Evolutionary conservation across 1,140 invertebrate genomes (phyloP), one percentile per base, ranked within the genome.

Genomic region (Zaprionus taronus): DNA sequence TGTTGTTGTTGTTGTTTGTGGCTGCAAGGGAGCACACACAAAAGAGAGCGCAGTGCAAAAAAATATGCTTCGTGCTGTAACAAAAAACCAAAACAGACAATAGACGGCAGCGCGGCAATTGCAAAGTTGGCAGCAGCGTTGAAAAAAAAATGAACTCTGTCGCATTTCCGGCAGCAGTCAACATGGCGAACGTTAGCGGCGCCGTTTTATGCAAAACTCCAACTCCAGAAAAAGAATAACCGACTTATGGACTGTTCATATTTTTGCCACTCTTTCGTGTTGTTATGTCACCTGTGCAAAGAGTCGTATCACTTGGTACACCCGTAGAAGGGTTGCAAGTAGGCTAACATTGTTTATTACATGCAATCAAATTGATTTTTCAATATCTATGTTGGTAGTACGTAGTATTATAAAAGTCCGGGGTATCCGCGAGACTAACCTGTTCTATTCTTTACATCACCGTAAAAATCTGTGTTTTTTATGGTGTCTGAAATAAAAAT

Each of bases 81-180:
- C 55, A 64, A 49, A 72, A 63, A 79, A 56, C 55, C 65, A 76
- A 60, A 69, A 11, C 61, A 80, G 80, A 89, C 85, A 90, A 81
- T 85, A 85, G 75, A 81, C 69, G 80, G 72, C 66, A 70, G 77
- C 71, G 61, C 71, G 61, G 70, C 83, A 55, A 67, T 63, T 34
- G 51, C 60, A 72, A 75, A 85, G 72, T 68, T 73, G 58, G 62
- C 64, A 47, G n/a, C 34, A 61, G 61, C 17, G 49, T 57, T 72
- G 80, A 87, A 87, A 69, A 71, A 71, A 71, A 83, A 85, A 81
- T 84, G 81, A 76, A 73, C 83, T 80, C 81, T 89, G 85, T 79
- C 85, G 85, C 85, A 89, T 89, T 89, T 89, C 85, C 85, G 85
- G 81, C 72, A 78, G 66, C 79, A 80, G 85, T 84, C 83, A 87